phyloP scores from a whole-genome alignment of 2,797 vertebrate species.

The Microchirus variegatus region DNA sequence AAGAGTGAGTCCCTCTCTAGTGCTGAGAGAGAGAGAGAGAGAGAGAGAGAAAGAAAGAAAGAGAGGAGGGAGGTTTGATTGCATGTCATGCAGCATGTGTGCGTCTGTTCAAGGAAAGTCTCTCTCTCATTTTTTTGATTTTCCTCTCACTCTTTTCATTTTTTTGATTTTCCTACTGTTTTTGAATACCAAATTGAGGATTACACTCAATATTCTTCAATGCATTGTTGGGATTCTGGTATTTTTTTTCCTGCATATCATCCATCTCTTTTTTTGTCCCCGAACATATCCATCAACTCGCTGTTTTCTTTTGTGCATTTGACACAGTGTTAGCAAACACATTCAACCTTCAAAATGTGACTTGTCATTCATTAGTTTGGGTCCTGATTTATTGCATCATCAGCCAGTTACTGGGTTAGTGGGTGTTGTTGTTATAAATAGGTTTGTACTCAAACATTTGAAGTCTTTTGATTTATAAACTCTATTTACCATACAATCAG shows the following conservation, averaged over 20 bases:
- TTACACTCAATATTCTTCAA: constrained; percentile 22
- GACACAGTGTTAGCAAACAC: constrained; percentile 35
- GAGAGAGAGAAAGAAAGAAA: constrained; percentile 27
- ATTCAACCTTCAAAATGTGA: constrained; percentile 35
- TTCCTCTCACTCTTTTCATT: constrained; percentile 11
- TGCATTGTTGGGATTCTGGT: constrained; percentile 35
- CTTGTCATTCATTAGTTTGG: constrained; percentile 45
- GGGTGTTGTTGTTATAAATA: constrained; percentile 10
- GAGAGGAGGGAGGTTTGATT: constrained; percentile 46
- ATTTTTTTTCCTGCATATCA: constrained; percentile 35
- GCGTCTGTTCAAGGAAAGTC: constrained; percentile 54
- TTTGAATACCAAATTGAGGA: constrained; percentile 20
- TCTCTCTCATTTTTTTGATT: constrained; percentile 48
- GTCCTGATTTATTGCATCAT: constrained; percentile 32
- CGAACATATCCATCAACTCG: constrained; percentile 27
- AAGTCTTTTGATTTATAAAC: neutral
- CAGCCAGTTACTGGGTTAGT: constrained; percentile 8
- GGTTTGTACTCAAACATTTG: constrained; percentile 31
- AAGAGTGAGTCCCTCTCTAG: constrained; percentile 87
- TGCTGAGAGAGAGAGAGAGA: constrained; percentile 58
- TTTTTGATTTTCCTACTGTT: constrained; percentile 44
- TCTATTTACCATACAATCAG: neutral
- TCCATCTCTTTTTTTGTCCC: constrained; percentile 28
- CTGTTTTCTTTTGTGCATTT: constrained; percentile 46
- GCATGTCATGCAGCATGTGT: constrained; percentile 68